Conservation (phyloP, 2,888 invertebrate species). For the Caenorhabditis sp. region DNA sequence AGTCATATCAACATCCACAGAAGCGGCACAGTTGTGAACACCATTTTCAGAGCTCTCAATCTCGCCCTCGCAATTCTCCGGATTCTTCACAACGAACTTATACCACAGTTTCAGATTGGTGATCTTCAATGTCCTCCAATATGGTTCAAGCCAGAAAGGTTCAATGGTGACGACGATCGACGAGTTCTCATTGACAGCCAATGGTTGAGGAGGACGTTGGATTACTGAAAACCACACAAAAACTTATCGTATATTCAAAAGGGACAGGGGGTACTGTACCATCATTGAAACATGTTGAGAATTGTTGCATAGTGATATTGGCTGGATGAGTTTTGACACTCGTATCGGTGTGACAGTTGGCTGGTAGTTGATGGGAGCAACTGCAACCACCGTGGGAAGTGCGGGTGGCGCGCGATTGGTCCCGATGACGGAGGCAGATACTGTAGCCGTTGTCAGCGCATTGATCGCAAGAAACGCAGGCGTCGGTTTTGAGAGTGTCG, state of each 20-base stretch:
- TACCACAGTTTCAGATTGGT: slow-evolving; percentile 63
- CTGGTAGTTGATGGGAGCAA: slow-evolving; percentile 53
- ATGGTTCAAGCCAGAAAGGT: slow-evolving; percentile 67
- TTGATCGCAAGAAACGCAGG: slow-evolving; percentile 60
- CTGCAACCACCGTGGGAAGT: slow-evolving; percentile 41
- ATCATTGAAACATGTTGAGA: slow-evolving; percentile 46
- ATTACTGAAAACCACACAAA: slow-evolving; percentile 50
- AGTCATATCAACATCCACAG: slow-evolving; percentile 27
- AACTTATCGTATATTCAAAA: background rate
- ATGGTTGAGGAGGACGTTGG: slow-evolving; percentile 61
- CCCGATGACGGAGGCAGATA: slow-evolving; percentile 41
- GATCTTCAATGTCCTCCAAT: slow-evolving; percentile 62
- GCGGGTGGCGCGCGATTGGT: slow-evolving; percentile 39
- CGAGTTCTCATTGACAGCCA: slow-evolving; percentile 57
- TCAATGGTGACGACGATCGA: slow-evolving; percentile 65
- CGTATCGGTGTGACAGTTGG: slow-evolving; percentile 54
- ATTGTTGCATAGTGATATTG: slow-evolving; percentile 53
- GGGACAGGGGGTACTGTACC: slow-evolving; percentile 18
- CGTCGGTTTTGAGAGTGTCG: slow-evolving; percentile 48
- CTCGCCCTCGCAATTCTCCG: slow-evolving; percentile 61
- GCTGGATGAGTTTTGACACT: slow-evolving; percentile 41
- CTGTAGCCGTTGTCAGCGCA: slow-evolving; percentile 63
- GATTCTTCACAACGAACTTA: slow-evolving; percentile 56
- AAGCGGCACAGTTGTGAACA: slow-evolving; percentile 28
- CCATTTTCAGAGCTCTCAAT: slow-evolving; percentile 28